Evolutionary conservation across 1,140 invertebrate genomes (phyloP).

Genomic region (Sipha flava): DNA sequence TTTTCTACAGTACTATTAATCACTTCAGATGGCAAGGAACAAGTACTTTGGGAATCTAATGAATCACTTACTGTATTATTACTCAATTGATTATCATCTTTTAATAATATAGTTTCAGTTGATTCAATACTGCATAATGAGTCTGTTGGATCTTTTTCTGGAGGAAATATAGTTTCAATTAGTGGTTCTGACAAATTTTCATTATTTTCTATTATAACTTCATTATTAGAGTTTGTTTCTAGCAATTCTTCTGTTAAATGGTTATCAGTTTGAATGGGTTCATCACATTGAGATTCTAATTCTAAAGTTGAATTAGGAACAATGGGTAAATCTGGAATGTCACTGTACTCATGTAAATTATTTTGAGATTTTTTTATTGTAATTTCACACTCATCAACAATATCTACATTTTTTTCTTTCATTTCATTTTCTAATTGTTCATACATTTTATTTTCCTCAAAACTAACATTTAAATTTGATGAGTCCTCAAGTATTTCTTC

Average conservation of each 20-base stretch:
- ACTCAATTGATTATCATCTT: constrained; percentile 18
- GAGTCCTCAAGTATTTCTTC: neutral
- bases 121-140: constrained; percentile 20
- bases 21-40: constrained; percentile 16
- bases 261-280: neutral
- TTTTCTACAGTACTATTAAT: neutral
- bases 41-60: constrained; percentile 29
- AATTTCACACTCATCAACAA: neutral
- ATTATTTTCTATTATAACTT: neutral
- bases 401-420: neutral
- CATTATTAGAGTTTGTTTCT: neutral
- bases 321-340: constrained; percentile 19
- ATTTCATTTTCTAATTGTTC: neutral
- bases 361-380: neutral
- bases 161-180: neutral
- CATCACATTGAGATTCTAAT: neutral
- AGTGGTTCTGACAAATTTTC: neutral
- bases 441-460: neutral
- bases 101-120: constrained; percentile 29
- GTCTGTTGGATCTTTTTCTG: neutral
- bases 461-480: neutral
- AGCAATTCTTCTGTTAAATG: neutral
- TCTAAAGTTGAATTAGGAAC: constrained; percentile 2
- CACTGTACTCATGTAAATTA: neutral
- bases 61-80: neutral